These are phyloP conservation scores for Heliconius congener DNA, from an alignment of 1,140 invertebrate species.

Conservation along the genomic window DNA sequence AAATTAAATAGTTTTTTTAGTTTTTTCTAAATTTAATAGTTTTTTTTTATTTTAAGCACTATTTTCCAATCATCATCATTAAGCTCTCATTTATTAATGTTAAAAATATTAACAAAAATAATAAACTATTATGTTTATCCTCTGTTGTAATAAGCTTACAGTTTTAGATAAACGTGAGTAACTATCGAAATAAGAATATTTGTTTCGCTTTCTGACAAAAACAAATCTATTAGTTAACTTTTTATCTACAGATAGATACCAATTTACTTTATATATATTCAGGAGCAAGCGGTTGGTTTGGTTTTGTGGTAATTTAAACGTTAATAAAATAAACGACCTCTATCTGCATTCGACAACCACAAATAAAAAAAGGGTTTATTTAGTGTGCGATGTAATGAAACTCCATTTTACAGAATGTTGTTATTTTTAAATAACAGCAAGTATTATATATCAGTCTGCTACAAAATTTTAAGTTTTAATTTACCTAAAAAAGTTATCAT, in stretches of 20 bases:
- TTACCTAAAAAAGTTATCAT: too few species aligned
- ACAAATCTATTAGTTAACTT: neutral
- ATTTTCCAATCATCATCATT: too few species aligned
- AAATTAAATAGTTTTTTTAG: too few species aligned
- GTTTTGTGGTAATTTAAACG: constrained; percentile 1
- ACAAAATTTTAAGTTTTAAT: too few species aligned
- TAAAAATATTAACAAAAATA: too few species aligned
- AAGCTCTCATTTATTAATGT: too few species aligned
- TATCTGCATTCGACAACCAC: constrained; percentile 1
- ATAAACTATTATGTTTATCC: too few species aligned
- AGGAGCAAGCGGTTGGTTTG: neutral
- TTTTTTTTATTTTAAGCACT: too few species aligned
- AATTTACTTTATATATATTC: neutral
- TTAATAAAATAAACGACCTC: constrained; percentile 8
- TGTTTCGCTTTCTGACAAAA: neutral
- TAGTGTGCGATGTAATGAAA: neutral
- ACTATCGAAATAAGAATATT: neutral
- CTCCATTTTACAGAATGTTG: neutral
- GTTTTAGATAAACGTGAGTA: too few species aligned
- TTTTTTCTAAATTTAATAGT: too few species aligned
- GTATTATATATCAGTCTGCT: too few species aligned
- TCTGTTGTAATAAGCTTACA: too few species aligned
- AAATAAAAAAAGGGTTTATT: constrained; percentile 3
- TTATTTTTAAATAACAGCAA: neutral
- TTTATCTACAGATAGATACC: neutral